Evolutionary conservation across 2,888 invertebrate genomes (phyloP).

Genomic region (Lymantria monacha): DNA sequence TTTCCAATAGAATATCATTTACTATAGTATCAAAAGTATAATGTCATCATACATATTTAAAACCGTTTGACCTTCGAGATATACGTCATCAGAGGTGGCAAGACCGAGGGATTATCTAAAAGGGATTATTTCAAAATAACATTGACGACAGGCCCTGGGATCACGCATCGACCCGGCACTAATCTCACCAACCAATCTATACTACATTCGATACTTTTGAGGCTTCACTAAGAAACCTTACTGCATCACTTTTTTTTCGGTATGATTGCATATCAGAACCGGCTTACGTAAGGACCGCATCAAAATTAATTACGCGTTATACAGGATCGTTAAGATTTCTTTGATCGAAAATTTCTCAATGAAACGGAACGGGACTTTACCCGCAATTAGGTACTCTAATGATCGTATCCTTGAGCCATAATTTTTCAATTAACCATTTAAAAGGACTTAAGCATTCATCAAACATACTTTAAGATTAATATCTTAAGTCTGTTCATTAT

Average conservation of each 20-base stretch:
- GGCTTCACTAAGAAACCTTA: conserved; percentile 47
- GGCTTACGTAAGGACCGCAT: conserved; percentile 18
- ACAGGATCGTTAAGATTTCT: conserved; percentile 16
- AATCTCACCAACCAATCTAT: conserved; percentile 44
- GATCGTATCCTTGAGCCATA: conserved; percentile 6
- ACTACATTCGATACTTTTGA: conserved; percentile 31
- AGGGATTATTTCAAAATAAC: conserved; percentile 35
- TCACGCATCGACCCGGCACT: conserved; percentile 36
- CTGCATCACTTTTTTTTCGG: conserved; percentile 31
- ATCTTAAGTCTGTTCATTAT: too few relatives aligned
- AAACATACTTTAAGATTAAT: too few relatives aligned
- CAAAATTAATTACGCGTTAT: conserved; percentile 20
- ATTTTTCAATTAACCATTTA: neutral
- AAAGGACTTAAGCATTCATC: neutral
- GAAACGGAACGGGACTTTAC: conserved; percentile 14
- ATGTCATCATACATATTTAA: neutral
- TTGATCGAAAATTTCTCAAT: conserved; percentile 11
- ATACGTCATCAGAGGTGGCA: conserved; percentile 16
- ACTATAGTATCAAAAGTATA: too few relatives aligned
- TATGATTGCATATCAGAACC: conserved; percentile 18
- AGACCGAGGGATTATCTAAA: conserved; percentile 36
- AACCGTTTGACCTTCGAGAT: neutral
- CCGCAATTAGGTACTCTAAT: conserved; percentile 16
- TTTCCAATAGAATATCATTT: too few relatives aligned
- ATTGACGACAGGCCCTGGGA: conserved; percentile 30